Evolutionary conservation across 2,113 vertebrate genomes (phyloP).

Genomic region (Oxyruncus cristatus): DNA sequence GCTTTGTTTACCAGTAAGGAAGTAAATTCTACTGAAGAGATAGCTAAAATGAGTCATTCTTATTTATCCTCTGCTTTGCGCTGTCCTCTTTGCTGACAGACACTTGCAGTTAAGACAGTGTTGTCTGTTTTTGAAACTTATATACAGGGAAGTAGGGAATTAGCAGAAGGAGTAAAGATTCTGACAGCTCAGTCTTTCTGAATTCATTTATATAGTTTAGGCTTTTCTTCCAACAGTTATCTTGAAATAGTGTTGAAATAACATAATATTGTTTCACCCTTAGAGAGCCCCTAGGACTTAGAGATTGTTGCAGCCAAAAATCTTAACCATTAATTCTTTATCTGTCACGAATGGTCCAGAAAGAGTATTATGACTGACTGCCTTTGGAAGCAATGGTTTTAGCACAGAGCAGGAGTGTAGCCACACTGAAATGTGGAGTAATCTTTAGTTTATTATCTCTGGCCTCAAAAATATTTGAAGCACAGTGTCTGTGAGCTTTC

Average conservation of each 20-base stretch:
- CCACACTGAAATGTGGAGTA: not conserved
- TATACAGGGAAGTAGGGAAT: not conserved
- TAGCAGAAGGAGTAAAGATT: not conserved
- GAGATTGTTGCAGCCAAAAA: not conserved
- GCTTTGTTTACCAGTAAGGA: slow-evolving; percentile 11
- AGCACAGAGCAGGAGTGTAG: not conserved
- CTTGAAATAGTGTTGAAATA: not conserved
- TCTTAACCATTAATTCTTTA: not conserved
- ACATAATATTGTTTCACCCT: not conserved
- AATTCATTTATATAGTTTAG: not conserved
- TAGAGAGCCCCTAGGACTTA: not conserved
- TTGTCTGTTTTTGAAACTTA: slow-evolving; percentile 5
- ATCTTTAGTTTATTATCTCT: not conserved
- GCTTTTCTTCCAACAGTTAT: not conserved
- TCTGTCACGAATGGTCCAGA: not conserved
- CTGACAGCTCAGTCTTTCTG: not conserved
- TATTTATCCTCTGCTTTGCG: not conserved
- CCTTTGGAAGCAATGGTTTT: not conserved
- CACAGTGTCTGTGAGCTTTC: not conserved
- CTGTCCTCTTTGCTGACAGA: not conserved
- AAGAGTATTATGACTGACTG: not conserved
- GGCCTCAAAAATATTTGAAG: not conserved
- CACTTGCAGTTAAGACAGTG: not conserved
- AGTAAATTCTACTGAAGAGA: not conserved
- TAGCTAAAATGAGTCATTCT: not conserved